Evolutionary conservation across 2,113 vertebrate genomes (phyloP), one percentile per base, ranked within the genome.

Genomic region (Chaenogobius annularis): DNA sequence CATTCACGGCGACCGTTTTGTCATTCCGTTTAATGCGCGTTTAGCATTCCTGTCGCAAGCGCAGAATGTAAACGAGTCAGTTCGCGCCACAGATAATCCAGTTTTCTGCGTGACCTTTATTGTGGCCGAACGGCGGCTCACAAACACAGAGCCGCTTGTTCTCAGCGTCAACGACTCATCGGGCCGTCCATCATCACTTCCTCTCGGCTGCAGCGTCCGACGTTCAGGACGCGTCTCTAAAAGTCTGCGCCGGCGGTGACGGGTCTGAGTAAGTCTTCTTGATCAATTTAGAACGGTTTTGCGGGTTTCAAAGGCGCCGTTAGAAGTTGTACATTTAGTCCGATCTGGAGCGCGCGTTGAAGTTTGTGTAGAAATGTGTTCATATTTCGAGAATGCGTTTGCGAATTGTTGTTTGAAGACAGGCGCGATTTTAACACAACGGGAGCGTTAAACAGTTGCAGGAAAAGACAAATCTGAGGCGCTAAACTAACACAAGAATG

Each of bases 61-160:
- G 48, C n/a, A 72, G 40, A 64, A 54, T 69, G 79, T 68, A 52
- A 46, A 70, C 17, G 68, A n/a, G 50, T 20, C 20, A 69, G 66
- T 54, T 70, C 76, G 74, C 76, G 79, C 84, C 81, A 78, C 37
- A 70, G 66, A 55, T 2, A n/a, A 46, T 63, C 59, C 31, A 76
- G 59, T 63, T 54, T 54, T 20, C 50, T 54, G 19, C n/a, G n/a
- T 54, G 50, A 54, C n/a, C 50, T 54, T 9, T 9, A 20, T 54
- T 20, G 50, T 87, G 65, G 79, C 84, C 86, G 69, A 71, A 58
- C 85, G 62, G 72, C 50, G 2, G 50, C 50, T 20, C 19, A 20
- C 75, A 69, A 83, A 88, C 88, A 90, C 82, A 87, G 82, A 80
- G 68, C 50, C 19, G 73, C 63, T 83, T 87, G 86, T 87, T 22